Base-by-base conservation (phyloP, 2,888 invertebrate species). In the Malthinus flaveolus region DNA sequence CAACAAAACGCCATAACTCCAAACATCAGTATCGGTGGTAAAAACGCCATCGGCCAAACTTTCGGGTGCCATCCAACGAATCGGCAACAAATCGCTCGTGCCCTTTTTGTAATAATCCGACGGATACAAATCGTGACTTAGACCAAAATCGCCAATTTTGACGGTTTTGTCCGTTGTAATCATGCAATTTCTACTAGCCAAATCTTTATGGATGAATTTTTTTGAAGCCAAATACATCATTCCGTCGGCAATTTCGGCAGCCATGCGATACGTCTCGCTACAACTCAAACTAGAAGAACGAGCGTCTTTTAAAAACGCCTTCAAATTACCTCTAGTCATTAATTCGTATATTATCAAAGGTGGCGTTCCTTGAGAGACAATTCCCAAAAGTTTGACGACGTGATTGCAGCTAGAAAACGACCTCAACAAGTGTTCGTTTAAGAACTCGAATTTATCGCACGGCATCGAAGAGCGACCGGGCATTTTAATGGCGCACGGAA, bases 341-440 rank as follows among this genome's bases (percentile, higher is more conserved):
- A 91, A 76, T 68, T 92, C 91, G 90, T 92, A 91, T 9, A 91
- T 79, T 1, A 91, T 90, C 55, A 85, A 80, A 0, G 88, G 86
- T 0, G 89, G 88, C 53, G 83, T 83, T 5, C 84, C 85, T 59
- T 82, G 81, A 0, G 89, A 88, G 1, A 91, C 88, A 0, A 92
- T 89, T 1, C 91, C 91, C n/a, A 71, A 37, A 39, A 90, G 76
- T 62, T 82, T 83, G 3, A 91, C 87, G 2, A 90, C 86, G 74
- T 90, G 89, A 70, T 84, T 81, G 23, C 87, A 85, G 7, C 75
- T 72, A 59, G 83, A 79, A 70, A 89, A 87, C 32, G 82, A 79
- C 80, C 88, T 89, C 89, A 90, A 90, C 5, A 86, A 84, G 0
- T 88, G 89, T 74, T 90, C 89, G 67, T 87, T 85, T 9, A 90